phyloP scores from a whole-genome alignment of 2,113 vertebrate genomes.

The Loxodonta africana region DNA sequence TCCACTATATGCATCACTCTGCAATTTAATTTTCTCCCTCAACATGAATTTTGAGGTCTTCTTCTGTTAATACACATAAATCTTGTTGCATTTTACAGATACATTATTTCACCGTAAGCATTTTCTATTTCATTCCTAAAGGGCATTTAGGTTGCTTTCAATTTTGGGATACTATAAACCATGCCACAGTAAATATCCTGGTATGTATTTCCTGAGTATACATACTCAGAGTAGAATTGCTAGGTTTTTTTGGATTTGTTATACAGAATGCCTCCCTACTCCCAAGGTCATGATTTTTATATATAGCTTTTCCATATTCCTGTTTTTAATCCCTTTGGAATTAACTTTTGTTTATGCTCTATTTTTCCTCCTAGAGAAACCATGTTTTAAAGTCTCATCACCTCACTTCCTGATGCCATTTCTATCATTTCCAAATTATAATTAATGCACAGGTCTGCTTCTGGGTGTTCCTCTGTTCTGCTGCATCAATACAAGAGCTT shows the following conservation, averaged over 20 bases:
- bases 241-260: conserved; percentile 23
- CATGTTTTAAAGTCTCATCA: conserved; percentile 10
- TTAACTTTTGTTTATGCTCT: background rate
- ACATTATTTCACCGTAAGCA: background rate
- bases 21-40: background rate
- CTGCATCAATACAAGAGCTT: background rate
- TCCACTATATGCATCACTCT: background rate
- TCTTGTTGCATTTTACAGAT: conserved; percentile 47
- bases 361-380: background rate
- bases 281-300: conserved; percentile 36
- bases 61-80: background rate
- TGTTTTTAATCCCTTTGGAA: conserved; percentile 8
- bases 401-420: background rate
- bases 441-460: conserved; percentile 49
- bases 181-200: conserved; percentile 61
- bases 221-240: conserved; percentile 40
- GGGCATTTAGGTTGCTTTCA: conserved; percentile 15
- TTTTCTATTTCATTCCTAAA: conserved; percentile 4
- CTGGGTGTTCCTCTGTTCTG: conserved; percentile 39
- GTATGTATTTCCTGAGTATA: conserved; percentile 50
- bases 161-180: conserved; percentile 42
- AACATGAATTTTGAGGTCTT: background rate
- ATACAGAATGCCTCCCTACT: conserved; percentile 52
- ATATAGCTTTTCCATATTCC: conserved; percentile 1
- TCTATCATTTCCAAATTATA: conserved; percentile 40